Base-by-base conservation (phyloP, 2,797 vertebrate species). In the Lophius americanus region DNA sequence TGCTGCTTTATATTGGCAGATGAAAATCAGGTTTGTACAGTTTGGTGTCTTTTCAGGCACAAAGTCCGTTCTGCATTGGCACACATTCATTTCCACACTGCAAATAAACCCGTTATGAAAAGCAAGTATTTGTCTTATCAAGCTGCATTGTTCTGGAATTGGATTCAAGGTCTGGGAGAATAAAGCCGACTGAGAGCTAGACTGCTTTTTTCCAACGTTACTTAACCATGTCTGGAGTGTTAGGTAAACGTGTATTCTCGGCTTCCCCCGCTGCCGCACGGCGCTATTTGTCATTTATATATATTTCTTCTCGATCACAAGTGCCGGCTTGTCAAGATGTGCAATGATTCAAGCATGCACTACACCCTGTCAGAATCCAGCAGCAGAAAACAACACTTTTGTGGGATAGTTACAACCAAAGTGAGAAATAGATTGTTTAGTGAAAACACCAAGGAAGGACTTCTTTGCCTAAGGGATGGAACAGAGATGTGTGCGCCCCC, bases 351-450 rank as follows among this genome's bases (percentile, higher is more conserved):
- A 83, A 88, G 74, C 35, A 71, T 80, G 57, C 65, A 69, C 82
- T 70, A 73, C 74, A 86, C 69, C 67, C 71, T 85, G 86, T 88
- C 81, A 87, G 35, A 73, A 76, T 77, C 67, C 64, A 70, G 61
- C 44, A 57, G 55, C 14, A 68, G 66, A 81, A 79, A 80, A 76
- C 68, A 78, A 70, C 67, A 72, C 36, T 73, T 71, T 76, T 75
- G 71, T 37, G 32, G 56, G 68, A 73, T 67, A 83, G 64, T 87
- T 87, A 91, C 85, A 89, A 88, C 83, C 66, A 60, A 46, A 78
- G 70, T 57, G 66, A 85, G 75, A 87, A 81, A 75, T 71, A 73
- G 77, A 81, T 79, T 89, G 88, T 90, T 91, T 90, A 73, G 82
- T 81, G 76, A 88, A 91, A 90, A 88, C 90, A 89, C 49, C 69